A percentile compares a stretch with the other conserved stretches of the same genome.
phyloP scores from a whole-genome alignment of 2,797 vertebrate species.

The Diplodus sargus region DNA sequence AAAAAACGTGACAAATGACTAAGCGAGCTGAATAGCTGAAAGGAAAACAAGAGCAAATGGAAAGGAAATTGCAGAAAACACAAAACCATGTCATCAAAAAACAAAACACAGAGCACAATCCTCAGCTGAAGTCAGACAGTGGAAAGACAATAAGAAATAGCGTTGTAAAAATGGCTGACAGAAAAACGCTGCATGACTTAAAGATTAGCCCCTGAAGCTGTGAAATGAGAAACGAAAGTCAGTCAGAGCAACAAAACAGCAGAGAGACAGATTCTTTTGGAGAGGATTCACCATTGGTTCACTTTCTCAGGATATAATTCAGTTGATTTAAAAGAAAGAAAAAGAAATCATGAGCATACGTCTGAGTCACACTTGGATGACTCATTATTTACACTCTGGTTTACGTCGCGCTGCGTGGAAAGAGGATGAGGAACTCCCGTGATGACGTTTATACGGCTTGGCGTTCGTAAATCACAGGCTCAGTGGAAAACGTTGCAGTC shows the following conservation, averaged over 20 bases:
- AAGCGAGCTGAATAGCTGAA: too few relatives aligned
- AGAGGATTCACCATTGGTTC: not conserved
- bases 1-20: too few relatives aligned
- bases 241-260: not conserved
- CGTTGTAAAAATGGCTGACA: too few relatives aligned
- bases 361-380: conserved; percentile 29
- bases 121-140: too few relatives aligned
- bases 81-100: too few relatives aligned
- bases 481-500: not conserved
- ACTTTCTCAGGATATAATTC: not conserved
- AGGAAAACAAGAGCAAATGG: too few relatives aligned
- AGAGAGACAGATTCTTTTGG: too few relatives aligned
- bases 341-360: not conserved
- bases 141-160: too few relatives aligned
- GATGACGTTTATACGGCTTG: not conserved
- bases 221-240: not conserved
- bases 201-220: not conserved
- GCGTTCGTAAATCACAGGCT: conserved; percentile 5
- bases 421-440: conserved; percentile 38
- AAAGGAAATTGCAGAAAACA: too few relatives aligned
- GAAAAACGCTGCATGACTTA: not conserved
- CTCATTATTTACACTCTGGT: conserved; percentile 11
- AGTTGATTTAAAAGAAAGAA: not conserved
- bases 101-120: too few relatives aligned
- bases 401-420: conserved; percentile 7